Conservation (phyloP, 2,113 vertebrate genomes). For the Esox niger region DNA sequence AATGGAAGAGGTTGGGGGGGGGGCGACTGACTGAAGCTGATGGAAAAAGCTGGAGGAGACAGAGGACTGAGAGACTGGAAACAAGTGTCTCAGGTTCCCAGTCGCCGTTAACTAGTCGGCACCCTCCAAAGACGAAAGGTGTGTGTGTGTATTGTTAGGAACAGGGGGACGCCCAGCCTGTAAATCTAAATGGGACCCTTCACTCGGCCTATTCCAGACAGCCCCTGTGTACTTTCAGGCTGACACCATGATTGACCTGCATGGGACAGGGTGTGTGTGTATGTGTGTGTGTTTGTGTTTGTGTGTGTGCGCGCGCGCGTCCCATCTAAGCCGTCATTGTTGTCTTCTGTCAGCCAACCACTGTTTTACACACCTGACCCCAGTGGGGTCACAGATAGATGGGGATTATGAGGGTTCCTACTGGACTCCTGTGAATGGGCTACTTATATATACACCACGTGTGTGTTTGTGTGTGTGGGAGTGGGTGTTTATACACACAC, state of each 20-base stretch:
- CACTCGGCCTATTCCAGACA: not conserved
- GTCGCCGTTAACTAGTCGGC: slow-evolving; percentile 27
- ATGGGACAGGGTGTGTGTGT: not conserved
- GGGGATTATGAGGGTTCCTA: not conserved
- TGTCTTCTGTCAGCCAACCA: slow-evolving; percentile 11
- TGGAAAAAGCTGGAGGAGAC: not conserved
- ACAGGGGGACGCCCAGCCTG: slow-evolving; percentile 8
- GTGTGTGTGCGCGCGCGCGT: not conserved
- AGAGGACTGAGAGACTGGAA: not conserved
- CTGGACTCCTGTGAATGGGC: too few species aligned
- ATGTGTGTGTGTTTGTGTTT: not conserved
- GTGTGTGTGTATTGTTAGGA: slow-evolving; percentile 20
- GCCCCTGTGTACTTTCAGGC: slow-evolving; percentile 18
- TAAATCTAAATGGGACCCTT: slow-evolving; percentile 26
- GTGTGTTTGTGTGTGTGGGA: not conserved
- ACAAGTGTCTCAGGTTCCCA: slow-evolving; percentile 18
- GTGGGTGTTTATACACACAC: not conserved
- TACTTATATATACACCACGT: not conserved
- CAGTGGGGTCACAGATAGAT: not conserved
- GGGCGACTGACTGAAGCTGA: not conserved
- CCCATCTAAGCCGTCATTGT: not conserved
- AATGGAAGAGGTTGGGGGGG: not conserved
- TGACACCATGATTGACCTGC: slow-evolving; percentile 24
- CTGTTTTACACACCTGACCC: not conserved
- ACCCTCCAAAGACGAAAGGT: slow-evolving; percentile 9